Evolutionary conservation across 2,888 invertebrate species (phyloP).

Genomic region (Mythimna ferrago): DNA sequence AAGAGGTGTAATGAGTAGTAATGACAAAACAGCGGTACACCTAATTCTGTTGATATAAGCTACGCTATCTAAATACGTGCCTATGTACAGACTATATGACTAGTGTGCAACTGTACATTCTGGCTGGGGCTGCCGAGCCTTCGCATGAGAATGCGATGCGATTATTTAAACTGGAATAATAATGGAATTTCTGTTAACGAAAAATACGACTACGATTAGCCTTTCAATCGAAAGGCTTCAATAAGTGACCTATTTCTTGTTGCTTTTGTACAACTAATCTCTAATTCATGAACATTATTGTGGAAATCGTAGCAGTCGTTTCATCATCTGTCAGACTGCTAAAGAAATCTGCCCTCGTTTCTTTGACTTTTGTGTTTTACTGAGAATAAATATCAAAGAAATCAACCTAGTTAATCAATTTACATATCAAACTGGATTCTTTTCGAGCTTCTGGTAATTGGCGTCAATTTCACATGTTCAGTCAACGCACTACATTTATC

Average conservation of each 20-base stretch:
- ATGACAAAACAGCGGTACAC: conserved; percentile 8
- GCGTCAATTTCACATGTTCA: conserved; percentile 47
- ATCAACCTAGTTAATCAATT: conserved; percentile 44
- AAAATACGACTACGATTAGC: neutral
- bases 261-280: conserved; percentile 4
- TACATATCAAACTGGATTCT: conserved; percentile 50
- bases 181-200: neutral
- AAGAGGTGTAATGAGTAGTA: conserved; percentile 8
- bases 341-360: conserved; percentile 44
- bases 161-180: conserved; percentile 1
- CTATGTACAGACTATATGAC: neutral
- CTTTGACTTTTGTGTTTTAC: conserved; percentile 6
- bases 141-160: neutral
- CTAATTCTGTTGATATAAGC: conserved; percentile 16
- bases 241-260: neutral
- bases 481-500: conserved; percentile 41
- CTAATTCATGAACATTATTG: conserved; percentile 6
- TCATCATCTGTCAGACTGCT: conserved; percentile 15
- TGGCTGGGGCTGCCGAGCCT: neutral
- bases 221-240: too few relatives aligned
- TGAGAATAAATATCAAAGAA: conserved; percentile 31
- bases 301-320: conserved; percentile 20
- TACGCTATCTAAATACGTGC: conserved; percentile 3
- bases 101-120: conserved; percentile 14
- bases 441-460: conserved; percentile 47